Base-by-base conservation (phyloP, 2,797 vertebrate genomes). In the Caiman crocodilus region DNA sequence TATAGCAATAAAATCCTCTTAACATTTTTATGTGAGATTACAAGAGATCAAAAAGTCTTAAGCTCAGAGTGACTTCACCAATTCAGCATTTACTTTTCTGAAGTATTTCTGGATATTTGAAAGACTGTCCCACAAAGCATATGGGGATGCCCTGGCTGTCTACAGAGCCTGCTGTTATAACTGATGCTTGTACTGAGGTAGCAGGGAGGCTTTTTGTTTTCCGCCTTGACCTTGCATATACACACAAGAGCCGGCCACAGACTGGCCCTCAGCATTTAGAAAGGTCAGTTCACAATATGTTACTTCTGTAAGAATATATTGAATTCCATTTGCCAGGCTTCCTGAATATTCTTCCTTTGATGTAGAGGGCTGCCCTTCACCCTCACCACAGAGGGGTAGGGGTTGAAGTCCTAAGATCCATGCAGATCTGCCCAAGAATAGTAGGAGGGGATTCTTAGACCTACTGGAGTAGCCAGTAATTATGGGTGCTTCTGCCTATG, bases 21-120 rank as follows among this genome's bases (percentile, higher is more conserved):
- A 80, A 95, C 94, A 57, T 90, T 90, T n/a, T 76, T 83, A 21
- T 63, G 9, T 95, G 92, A 86, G 91, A 89, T 95, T 95, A 90
- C 91, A 93, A 86, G 88, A 87, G 84, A 81, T 90, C 57, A 87
- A 60, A 77, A 95, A 91, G 65, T 80, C 76, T 87, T 88, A 81
- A 75, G 84, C 79, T 59, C 71, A 60, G 63, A 85, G 64, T 3
- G 58, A 0, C 63, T 85, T 17, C 50, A 88, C 55, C 56, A 10
- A 25, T 78, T 93, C 63, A 16, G 77, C 75, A n/a, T 73, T 90
- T 57, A 14, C 7, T 26, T 90, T 91, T 87, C 32, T 61, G 64
- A 80, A 26, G 9, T 91, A 18, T 77, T 92, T 76, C 71, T 84
- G 71, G 55, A 76, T 75, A 0, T 94, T 90, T 85, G 69, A 18